A percentile compares a stretch with the other conserved stretches of the same genome.
These are phyloP conservation scores for Mormyrus lacerda DNA, from an alignment of 2,113 vertebrate genomes.

Conservation along the genomic window DNA sequence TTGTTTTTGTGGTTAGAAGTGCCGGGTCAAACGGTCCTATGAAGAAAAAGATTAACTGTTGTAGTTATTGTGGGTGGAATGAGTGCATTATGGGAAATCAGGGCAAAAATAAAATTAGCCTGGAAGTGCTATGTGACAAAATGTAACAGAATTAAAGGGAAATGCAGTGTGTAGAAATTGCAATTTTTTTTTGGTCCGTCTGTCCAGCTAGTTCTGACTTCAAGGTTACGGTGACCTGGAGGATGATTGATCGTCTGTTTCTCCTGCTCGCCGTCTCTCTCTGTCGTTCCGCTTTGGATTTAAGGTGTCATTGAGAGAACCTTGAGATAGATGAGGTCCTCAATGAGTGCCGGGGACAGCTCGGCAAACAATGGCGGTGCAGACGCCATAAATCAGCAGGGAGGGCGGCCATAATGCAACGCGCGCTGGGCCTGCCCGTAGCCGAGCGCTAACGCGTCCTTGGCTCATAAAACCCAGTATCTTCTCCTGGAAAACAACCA, in stretches of 20 bases:
- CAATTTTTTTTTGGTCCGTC: background rate
- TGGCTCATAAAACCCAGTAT: constrained; percentile 44
- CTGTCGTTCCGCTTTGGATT: constrained; percentile 32
- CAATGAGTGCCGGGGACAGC: constrained; percentile 32
- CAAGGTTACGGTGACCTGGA: background rate
- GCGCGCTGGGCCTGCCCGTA: constrained; percentile 37
- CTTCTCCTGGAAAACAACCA: constrained; percentile 27
- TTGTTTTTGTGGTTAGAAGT: background rate
- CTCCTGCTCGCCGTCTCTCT: constrained; percentile 12
- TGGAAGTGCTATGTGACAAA: background rate
- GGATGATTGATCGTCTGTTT: background rate
- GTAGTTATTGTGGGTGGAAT: background rate
- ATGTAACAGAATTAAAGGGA: background rate
- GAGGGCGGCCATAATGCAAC: background rate
- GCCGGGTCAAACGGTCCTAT: background rate
- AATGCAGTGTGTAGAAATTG: background rate
- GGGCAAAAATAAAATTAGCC: background rate
- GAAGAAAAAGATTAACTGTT: background rate
- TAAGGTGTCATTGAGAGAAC: constrained; percentile 42
- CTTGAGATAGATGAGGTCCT: constrained; percentile 50
- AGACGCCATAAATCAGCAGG: constrained; percentile 39
- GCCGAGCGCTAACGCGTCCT: constrained; percentile 18
- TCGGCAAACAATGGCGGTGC: constrained; percentile 28
- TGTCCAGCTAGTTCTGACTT: background rate
- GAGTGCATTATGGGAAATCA: background rate